A percentile compares a stretch with the other conserved stretches of the same genome.
phyloP scores from a whole-genome alignment of 1,140 invertebrate species.

The Latrodectus geometricus region DNA sequence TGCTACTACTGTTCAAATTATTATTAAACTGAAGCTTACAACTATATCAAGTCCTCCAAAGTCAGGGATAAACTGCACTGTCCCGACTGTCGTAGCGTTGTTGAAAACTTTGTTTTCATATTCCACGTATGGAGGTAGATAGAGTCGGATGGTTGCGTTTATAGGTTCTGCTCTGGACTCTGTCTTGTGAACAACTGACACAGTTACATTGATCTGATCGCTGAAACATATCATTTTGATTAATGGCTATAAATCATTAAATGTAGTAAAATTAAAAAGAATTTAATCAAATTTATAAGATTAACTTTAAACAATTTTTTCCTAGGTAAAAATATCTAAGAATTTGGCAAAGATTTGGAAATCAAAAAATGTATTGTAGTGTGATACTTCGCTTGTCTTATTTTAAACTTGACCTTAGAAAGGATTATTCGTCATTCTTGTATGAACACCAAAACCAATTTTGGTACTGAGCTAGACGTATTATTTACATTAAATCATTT shows the following conservation, averaged over 20 bases:
- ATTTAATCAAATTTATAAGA: not conserved
- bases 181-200: constrained; percentile 41
- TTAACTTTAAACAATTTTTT: not conserved
- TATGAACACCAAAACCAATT: too few relatives aligned
- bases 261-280: not conserved
- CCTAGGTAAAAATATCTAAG: too few relatives aligned
- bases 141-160: constrained; percentile 58
- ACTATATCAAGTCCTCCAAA: constrained; percentile 60
- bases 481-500: too few relatives aligned
- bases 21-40: constrained; percentile 37
- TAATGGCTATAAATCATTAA: not conserved
- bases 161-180: constrained; percentile 59
- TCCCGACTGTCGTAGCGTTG: constrained; percentile 48
- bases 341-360: too few relatives aligned
- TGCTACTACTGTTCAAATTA: too few relatives aligned
- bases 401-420: too few relatives aligned
- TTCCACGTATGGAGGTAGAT: constrained; percentile 59
- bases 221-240: constrained; percentile 4
- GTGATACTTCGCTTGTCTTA: too few relatives aligned
- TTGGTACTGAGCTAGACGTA: too few relatives aligned
- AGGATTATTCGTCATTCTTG: too few relatives aligned
- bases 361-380: too few relatives aligned
- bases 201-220: constrained; percentile 49
- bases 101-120: constrained; percentile 27
- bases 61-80: constrained; percentile 28